Percentiles rank a stretch among this genome's conserved stretches.
These are phyloP conservation scores for Cephus sareptanus DNA, from an alignment of 2,888 invertebrate genomes.

Conservation along the genomic window DNA sequence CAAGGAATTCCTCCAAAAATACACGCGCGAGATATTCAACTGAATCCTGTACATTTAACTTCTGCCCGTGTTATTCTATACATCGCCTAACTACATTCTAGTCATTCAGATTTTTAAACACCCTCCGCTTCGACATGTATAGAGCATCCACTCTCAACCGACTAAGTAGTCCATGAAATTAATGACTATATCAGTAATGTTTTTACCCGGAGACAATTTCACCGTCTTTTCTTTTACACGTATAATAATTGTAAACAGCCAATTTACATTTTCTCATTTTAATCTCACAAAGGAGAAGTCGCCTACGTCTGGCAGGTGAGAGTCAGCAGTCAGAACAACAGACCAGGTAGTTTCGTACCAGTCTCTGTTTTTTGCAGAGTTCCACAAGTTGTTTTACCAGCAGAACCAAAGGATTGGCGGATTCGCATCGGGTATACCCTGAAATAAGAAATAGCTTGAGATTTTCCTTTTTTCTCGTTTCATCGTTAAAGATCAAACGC, in stretches of 20 bases:
- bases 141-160: not conserved
- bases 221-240: not conserved
- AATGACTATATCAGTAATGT: not conserved
- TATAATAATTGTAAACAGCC: not conserved
- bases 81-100: fast-evolving
- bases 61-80: not conserved
- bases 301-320: not conserved
- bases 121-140: not conserved
- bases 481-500: not conserved
- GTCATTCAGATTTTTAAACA: not conserved
- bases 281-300: not conserved
- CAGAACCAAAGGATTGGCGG: not conserved
- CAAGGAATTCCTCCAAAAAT: conserved; percentile 46
- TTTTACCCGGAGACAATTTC: not conserved
- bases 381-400: not conserved
- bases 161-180: not conserved
- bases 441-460: not conserved
- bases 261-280: not conserved
- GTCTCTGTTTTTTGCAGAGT: not conserved
- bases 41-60: not conserved
- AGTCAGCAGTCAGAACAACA: not conserved
- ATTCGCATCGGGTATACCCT: not conserved
- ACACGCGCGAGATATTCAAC: conserved; percentile 29
- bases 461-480: not conserved
- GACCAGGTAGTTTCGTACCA: not conserved